Evolutionary conservation across 37 sponge, comb jelly and placozoan species (phyloP), one percentile per base, ranked within the genome.

Genomic region (Mnemiopsis leidyi): DNA sequence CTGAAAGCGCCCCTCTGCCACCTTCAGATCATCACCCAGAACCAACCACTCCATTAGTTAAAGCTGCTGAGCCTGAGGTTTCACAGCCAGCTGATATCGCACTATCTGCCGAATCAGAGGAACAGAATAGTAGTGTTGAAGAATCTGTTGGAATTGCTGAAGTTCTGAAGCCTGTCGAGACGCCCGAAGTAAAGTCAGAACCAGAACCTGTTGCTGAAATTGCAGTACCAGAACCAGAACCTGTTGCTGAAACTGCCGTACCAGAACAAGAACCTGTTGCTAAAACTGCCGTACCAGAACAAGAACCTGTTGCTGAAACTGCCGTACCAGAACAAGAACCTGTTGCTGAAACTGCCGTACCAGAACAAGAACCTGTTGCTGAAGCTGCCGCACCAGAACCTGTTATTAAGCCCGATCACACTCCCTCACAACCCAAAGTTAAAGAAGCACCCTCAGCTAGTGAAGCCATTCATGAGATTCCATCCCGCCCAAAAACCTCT

Each of bases 351-450:
- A 7, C 3, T 23, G 7, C 75, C 3, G 75, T 5, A 2, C 75
- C 75, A 23, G 75, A 23, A 7, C n/a, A 3, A 23, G 75, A 71
- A 71, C n/a, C 7, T 5, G 3, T 25, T 28, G 30, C 75, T 29
- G 75, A 23, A 32, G 82, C 32, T 79, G 82, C 82, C 7, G 82
- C 28, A 79, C 35, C 82, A 36, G 82, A 36, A 36, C 37, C 82
- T 33, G 82, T 36, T 9, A 18, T 29, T 7, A 36, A 16, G 37
- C 5, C 35, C 13, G 76, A 73, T n/a, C 26, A n/a, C 16, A 28
- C 18, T 61, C 18, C 76, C 24, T n/a, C 7, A 25, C 26, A n/a
- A 73, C 28, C 16, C 16, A n/a, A n/a, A 73, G 76, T 73, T 25
- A 21, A 7, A n/a, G 76, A 73, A 28, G 36, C 82, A 16, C 9